Conservation (phyloP, 2,888 invertebrate genomes). For the Heliconius hortense region DNA sequence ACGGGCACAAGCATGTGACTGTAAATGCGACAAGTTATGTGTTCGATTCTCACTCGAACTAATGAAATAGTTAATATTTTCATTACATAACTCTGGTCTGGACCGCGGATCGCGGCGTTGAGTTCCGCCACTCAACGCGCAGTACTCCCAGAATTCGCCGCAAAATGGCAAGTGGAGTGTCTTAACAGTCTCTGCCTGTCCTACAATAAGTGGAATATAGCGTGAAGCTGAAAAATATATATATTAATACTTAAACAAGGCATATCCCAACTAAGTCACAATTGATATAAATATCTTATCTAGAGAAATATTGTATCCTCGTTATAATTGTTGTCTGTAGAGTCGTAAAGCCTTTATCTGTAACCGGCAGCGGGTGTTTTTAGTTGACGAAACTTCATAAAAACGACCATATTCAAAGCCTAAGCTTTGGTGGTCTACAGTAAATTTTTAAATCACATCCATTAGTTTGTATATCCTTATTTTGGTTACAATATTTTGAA, state of each 20-base stretch:
- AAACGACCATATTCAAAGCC: slow-evolving; percentile 26
- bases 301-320: slow-evolving; percentile 9
- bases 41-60: too few relatives aligned
- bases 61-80: too few relatives aligned
- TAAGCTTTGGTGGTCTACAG: slow-evolving; percentile 31
- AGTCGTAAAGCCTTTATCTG: slow-evolving; percentile 44
- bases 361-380: slow-evolving; percentile 34
- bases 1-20: too few relatives aligned
- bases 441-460: background rate
- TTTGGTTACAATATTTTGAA: background rate
- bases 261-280: background rate
- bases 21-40: too few relatives aligned
- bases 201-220: too few relatives aligned
- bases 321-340: slow-evolving; percentile 34
- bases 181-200: background rate
- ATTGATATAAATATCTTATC: background rate
- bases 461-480: background rate
- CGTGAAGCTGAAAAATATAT: too few relatives aligned
- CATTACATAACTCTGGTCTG: too few relatives aligned
- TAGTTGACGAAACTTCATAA: slow-evolving; percentile 31
- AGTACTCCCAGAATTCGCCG: too few relatives aligned
- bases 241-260: background rate
- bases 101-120: too few relatives aligned
- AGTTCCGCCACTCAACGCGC: too few relatives aligned
- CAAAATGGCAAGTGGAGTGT: too few relatives aligned